Base-by-base conservation (phyloP, 2,888 invertebrate species). In the Plusia festucae region DNA sequence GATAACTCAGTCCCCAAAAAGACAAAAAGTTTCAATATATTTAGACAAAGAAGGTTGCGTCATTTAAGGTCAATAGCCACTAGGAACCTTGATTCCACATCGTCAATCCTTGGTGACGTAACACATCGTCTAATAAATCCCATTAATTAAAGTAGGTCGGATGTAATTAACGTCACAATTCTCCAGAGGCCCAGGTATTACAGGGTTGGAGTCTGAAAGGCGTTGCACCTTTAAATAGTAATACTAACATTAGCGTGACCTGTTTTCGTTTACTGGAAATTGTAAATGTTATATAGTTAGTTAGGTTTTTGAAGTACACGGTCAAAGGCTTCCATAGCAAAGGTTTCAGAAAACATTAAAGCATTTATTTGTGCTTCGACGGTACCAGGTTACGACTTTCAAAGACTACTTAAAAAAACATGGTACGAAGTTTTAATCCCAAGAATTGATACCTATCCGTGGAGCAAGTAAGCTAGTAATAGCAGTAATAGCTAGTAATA, bases 71-170 rank as follows among this genome's bases (percentile, higher is more conserved):
- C 16, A n/a, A 32, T n/a, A 27, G n/a, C 5, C 2, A 40, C 8
- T 8, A 46, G 20, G 11, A 49, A 11, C 20, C 20, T 11, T 49
- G 20, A 49, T 40, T n/a, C 40, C 13, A n/a, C 9, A 11, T 20
- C 46, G 2, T 49, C 46, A 49, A 49, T 49, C 20, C 20, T 11
- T 49, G 1, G 18, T 49, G 18, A 49, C 46, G 20, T 49, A 20
- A 20, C 20, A 49, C 46, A 18, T 49, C 18, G 46, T 20, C 9
- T 16, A 20, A 49, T 49, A 11, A 49, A 20, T 46, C 16, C 18
- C 46, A 18, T 46, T 40, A 49, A 49, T 49, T 49, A 11, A 49
- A 49, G 46, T 49, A 18, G 18, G 46, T 49, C 46, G 20, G 11
- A 13, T 20, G 46, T 49, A 7, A 46, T 49, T 49, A 18, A 20